Percentiles rank a stretch among this genome's conserved stretches.
Evolutionary conservation across 2,797 vertebrate genomes (phyloP).

Genomic region (Scarus forsteni): DNA sequence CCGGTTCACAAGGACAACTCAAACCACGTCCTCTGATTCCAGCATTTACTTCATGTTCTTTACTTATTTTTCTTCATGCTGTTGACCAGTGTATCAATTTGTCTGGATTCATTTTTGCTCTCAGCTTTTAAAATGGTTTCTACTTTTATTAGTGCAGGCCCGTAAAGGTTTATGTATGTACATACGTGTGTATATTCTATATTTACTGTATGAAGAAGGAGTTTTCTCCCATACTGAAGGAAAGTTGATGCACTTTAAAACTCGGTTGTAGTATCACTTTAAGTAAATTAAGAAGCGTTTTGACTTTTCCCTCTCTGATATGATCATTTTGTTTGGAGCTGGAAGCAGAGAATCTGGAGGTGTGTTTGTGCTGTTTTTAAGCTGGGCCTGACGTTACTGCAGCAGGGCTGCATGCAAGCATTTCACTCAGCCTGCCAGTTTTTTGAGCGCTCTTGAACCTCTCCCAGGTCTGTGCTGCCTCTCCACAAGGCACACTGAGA

Average conservation of each 20-base stretch:
- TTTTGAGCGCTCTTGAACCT: constrained; percentile 57
- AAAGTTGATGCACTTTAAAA: constrained; percentile 82
- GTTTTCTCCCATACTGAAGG: constrained; percentile 77
- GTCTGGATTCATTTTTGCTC: constrained; percentile 60
- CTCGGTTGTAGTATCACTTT: constrained; percentile 50
- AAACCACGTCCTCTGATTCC: constrained; percentile 77
- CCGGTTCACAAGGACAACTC: constrained; percentile 69
- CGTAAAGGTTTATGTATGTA: constrained; percentile 62
- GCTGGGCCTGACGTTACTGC: constrained; percentile 72
- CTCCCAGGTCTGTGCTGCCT: constrained; percentile 68
- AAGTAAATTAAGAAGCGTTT: constrained; percentile 41
- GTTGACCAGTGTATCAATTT: constrained; percentile 89
- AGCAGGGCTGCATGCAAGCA: constrained; percentile 89
- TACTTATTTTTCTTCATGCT: constrained; percentile 77
- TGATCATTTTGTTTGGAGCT: constrained; percentile 59
- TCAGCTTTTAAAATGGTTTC: constrained; percentile 77
- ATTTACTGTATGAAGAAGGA: constrained; percentile 75
- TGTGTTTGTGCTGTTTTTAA: constrained; percentile 51
- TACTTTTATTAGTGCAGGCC: constrained; percentile 75
- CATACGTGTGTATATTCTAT: constrained; percentile 60
- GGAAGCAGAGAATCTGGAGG: constrained; percentile 55
- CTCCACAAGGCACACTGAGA: constrained; percentile 85
- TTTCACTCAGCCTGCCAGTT: constrained; percentile 76
- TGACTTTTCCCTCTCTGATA: constrained; percentile 48
- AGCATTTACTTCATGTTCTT: constrained; percentile 53